Percentiles rank a stretch among this genome's conserved stretches.
These are phyloP conservation scores for Epinotia brunnichana DNA, from an alignment of 2,888 invertebrate genomes.

Conservation along the genomic window DNA sequence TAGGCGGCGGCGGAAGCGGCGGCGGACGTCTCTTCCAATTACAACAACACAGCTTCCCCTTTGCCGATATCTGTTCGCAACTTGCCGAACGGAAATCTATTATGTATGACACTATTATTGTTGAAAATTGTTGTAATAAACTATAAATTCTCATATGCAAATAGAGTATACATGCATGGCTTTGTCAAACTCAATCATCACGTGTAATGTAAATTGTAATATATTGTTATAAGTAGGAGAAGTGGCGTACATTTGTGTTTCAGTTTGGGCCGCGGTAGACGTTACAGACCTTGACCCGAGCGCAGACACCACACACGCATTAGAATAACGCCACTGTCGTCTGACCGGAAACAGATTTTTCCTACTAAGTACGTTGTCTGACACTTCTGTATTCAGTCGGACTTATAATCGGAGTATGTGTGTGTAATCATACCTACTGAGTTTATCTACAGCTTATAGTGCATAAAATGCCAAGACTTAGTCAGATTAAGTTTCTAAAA, in stretches of 20 bases:
- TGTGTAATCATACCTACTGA: background rate
- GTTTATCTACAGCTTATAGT: background rate
- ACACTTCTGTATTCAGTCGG: background rate
- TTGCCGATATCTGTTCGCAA: background rate
- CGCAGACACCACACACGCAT: slow-evolving; percentile 24
- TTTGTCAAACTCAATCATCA: background rate
- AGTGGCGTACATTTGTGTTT: background rate
- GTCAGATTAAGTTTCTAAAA: too few relatives aligned
- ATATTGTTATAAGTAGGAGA: background rate
- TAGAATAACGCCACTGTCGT: slow-evolving; percentile 25
- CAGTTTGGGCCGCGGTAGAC: slow-evolving; percentile 23
- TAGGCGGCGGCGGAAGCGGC: slow-evolving; percentile 59
- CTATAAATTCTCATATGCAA: too few relatives aligned
- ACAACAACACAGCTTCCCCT: background rate
- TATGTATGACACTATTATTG: background rate
- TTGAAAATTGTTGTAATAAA: background rate
- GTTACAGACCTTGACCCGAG: slow-evolving; percentile 31
- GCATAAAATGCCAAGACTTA: too few relatives aligned
- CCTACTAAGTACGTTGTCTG: background rate
- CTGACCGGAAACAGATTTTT: slow-evolving; percentile 17
- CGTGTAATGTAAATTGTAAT: background rate
- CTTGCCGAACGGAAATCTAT: background rate
- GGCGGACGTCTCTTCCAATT: slow-evolving; percentile 15
- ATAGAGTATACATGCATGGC: background rate
- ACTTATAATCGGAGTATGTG: background rate